Conservation (phyloP, 1,140 invertebrate genomes). For the Metopolophium dirhodum region DNA sequence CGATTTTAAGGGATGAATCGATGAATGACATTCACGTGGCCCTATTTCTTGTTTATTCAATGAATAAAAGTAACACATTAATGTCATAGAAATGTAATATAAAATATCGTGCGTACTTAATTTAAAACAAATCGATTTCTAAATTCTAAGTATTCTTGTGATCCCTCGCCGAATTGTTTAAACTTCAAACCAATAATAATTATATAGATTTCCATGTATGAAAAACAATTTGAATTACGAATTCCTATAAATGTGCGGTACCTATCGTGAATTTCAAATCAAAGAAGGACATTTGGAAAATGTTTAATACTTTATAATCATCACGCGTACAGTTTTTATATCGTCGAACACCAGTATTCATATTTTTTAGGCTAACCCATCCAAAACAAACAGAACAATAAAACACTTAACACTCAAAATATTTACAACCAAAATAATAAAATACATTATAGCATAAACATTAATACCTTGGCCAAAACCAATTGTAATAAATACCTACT, state of each 20-base stretch:
- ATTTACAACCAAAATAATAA: background rate
- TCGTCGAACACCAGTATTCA: background rate
- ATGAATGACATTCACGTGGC: background rate
- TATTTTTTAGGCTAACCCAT: background rate
- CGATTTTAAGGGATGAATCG: background rate
- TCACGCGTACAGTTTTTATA: background rate
- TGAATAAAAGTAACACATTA: background rate
- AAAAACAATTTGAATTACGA: background rate
- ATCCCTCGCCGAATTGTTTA: background rate
- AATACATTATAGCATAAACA: background rate
- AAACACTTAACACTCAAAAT: background rate
- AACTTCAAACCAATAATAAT: background rate
- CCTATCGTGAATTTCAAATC: background rate
- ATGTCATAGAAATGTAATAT: background rate
- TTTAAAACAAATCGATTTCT: background rate
- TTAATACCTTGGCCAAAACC: background rate
- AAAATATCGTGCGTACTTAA: background rate
- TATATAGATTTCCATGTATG: background rate
- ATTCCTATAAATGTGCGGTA: background rate
- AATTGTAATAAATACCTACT: background rate
- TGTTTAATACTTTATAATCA: background rate
- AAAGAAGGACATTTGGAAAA: background rate
- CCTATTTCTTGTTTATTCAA: background rate
- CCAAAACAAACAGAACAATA: background rate
- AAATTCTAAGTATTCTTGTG: background rate